These are phyloP conservation scores for Masnerella sp. DNA, from an alignment of 2,888 invertebrate species.

Conservation along the genomic window DNA sequence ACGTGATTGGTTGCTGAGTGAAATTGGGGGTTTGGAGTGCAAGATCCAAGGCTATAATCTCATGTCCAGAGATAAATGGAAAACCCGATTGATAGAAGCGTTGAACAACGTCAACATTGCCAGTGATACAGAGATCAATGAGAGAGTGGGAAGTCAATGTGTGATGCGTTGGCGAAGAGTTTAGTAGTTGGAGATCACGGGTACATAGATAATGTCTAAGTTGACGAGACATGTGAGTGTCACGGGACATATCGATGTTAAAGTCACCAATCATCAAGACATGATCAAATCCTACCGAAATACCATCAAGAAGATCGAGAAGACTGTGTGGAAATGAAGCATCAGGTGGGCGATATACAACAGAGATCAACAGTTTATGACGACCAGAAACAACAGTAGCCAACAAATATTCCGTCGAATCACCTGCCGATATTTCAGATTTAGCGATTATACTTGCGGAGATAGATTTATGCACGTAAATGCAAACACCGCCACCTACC, in stretches of 20 bases:
- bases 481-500: background rate
- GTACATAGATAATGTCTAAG: background rate
- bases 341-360: constrained; percentile 5
- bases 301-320: background rate
- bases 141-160: background rate
- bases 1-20: too few relatives aligned
- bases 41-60: background rate
- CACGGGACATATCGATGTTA: background rate
- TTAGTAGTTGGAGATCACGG: background rate
- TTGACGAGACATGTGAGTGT: background rate
- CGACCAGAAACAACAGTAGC: background rate
- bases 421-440: background rate
- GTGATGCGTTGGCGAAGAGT: background rate
- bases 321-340: background rate
- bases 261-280: constrained; percentile 5
- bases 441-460: background rate
- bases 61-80: constrained; percentile 12
- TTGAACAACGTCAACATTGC: background rate
- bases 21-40: background rate
- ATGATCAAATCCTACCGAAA: background rate
- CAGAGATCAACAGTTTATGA: background rate
- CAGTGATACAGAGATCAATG: background rate
- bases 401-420: background rate
- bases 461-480: background rate
- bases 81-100: background rate